These are phyloP conservation scores for Allygus modestus DNA, from an alignment of 2,888 invertebrate species.

Conservation along the genomic window DNA sequence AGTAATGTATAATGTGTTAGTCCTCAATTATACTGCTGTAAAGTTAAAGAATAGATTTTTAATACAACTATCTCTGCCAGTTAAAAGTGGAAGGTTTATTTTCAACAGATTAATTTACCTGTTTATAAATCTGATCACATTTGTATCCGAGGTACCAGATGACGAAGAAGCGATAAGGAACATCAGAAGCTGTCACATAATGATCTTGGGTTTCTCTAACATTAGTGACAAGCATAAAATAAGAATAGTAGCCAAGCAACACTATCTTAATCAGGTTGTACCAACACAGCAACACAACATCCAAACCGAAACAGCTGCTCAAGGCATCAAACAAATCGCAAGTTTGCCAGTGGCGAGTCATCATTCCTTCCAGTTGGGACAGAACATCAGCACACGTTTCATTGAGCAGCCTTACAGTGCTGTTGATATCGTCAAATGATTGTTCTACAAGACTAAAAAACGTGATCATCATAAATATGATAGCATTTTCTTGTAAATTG, in stretches of 20 bases:
- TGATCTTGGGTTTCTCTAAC: not conserved
- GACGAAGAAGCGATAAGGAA: slow-evolving; percentile 28
- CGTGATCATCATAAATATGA: not conserved
- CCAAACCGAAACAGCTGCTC: slow-evolving; percentile 30
- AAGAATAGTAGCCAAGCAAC: slow-evolving; percentile 27
- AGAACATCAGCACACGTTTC: not conserved
- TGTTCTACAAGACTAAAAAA: not conserved
- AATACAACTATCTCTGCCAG: too few relatives aligned
- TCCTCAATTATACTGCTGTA: too few relatives aligned
- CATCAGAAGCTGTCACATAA: slow-evolving; percentile 1
- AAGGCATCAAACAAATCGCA: slow-evolving; percentile 20
- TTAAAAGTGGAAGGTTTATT: too few relatives aligned
- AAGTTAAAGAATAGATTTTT: too few relatives aligned
- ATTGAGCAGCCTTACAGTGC: not conserved
- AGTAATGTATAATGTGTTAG: too few relatives aligned
- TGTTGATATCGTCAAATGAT: slow-evolving; percentile 28
- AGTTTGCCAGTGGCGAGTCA: slow-evolving; percentile 11
- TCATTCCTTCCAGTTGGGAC: not conserved
- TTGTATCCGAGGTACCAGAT: slow-evolving; percentile 44
- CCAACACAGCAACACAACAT: not conserved
- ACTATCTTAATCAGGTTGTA: slow-evolving; percentile 33
- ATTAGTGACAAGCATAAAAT: slow-evolving; percentile 23
- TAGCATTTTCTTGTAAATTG: slow-evolving; percentile 27
- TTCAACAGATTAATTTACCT: slow-evolving; percentile 11
- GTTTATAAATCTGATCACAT: slow-evolving; percentile 10